Conservation (phyloP, 2,888 invertebrate genomes). For the Ferrisia virgata region DNA sequence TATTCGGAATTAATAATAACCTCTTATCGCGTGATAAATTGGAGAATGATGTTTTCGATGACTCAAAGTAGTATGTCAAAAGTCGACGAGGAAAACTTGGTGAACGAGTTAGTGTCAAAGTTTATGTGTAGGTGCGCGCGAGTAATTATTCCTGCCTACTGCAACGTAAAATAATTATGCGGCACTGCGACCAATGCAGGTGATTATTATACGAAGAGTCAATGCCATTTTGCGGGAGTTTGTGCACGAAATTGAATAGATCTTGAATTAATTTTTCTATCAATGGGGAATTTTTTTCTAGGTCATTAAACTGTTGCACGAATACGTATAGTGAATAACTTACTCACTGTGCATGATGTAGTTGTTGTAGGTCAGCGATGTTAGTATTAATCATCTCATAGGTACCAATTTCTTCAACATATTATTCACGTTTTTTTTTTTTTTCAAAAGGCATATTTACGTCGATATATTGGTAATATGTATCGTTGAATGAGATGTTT, state of each 20-base stretch:
- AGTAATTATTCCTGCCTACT: background rate
- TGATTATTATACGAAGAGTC: background rate
- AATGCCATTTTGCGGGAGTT: background rate
- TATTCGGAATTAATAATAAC: background rate
- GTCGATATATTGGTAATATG: background rate
- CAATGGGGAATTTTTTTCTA: background rate
- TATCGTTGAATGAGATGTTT: background rate
- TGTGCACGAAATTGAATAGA: background rate
- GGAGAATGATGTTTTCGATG: background rate
- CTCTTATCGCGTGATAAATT: background rate
- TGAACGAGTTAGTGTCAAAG: too few relatives aligned
- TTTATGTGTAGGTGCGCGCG: background rate
- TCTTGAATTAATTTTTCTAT: background rate
- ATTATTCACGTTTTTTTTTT: too few relatives aligned
- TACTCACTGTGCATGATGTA: background rate
- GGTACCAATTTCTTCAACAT: background rate
- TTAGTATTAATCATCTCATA: background rate
- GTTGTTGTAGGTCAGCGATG: background rate
- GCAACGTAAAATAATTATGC: background rate
- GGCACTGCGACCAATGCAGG: background rate
- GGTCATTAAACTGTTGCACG: constrained; percentile 14
- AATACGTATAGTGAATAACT: background rate
- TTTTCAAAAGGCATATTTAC: background rate
- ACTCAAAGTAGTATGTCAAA: background rate
- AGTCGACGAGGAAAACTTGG: background rate